Evolutionary conservation across 2,888 invertebrate genomes (phyloP), one percentile per base, ranked within the genome.

Genomic region (Drosophila cognata): DNA sequence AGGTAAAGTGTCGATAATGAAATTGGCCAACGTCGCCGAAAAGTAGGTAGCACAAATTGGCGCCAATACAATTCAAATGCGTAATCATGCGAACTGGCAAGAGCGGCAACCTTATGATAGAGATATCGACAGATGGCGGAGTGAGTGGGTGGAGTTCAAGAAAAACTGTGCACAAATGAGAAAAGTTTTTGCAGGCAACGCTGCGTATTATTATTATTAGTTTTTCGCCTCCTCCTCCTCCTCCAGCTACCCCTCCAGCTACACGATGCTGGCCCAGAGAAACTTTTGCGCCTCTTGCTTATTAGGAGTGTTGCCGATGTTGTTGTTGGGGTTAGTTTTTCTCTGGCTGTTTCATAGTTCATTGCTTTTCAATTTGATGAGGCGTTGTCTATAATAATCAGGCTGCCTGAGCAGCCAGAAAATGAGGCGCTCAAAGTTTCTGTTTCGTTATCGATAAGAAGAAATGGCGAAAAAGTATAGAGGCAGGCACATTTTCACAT

Each of bases 331-430:
- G 79, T 65, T 77, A 80, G 63, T 72, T 64, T 41, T 38, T 57
- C 57, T 50, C 62, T 46, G 48, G 67, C 74, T 83, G 72, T 92
- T 91, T 91, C 89, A 92, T 91, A 92, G 91, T 91, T 92, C 92
- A 92, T 92, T 92, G 92, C 90, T 91, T 92, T 90, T 90, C 90
- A 90, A 92, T 92, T 91, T 92, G 92, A 92, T 92, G 89, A 91
- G 92, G 89, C 84, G 85, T 77, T 89, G 91, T 91, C 88, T 91
- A 83, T 91, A 92, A 91, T 91, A 91, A 92, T 89, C 83, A 83
- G 83, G 70, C 76, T 70, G 74, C 72, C 74, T 66, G 75, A 75
- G 71, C 74, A 77, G 67, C 64, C 83, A 84, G 80, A 73, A 77
- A 83, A 79, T 77, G 81, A 81, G 79, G 71, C 67, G 70, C 63